Conservation (phyloP, 64 coral and sea anemone species). For the Stichodactyla helianthus region DNA sequence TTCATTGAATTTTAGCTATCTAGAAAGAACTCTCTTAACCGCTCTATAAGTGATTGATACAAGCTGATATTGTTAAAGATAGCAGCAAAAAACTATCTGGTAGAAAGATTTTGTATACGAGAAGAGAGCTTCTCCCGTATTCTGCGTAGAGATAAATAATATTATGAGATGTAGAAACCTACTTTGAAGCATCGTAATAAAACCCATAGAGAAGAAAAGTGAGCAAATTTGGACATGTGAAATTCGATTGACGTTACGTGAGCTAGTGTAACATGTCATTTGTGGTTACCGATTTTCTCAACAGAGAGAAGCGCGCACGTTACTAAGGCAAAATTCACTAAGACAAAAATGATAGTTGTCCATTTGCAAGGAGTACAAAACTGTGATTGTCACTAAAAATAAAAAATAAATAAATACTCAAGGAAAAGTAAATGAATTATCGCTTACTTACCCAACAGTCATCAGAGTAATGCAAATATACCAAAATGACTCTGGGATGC, state of each 20-base stretch:
- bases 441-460: constrained; percentile 76
- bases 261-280: too few species aligned
- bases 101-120: not conserved
- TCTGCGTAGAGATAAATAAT: not conserved
- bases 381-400: not conserved
- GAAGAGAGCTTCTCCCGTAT: not conserved
- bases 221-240: not conserved
- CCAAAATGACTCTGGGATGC: constrained; percentile 93
- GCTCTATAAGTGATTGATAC: not conserved
- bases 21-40: not conserved
- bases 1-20: not conserved
- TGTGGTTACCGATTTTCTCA: too few species aligned
- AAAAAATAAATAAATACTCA: not conserved
- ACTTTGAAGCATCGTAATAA: too few species aligned
- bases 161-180: too few species aligned
- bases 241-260: too few species aligned
- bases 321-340: not conserved
- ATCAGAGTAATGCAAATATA: constrained; percentile 81
- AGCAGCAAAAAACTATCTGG: not conserved
- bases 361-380: not conserved
- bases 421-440: not conserved
- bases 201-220: not conserved
- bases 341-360: not conserved
- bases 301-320: too few species aligned
- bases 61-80: not conserved